Base-by-base conservation (phyloP, 37 sponge, comb jelly and placozoan species). In the Amphimedon queenslandica region DNA sequence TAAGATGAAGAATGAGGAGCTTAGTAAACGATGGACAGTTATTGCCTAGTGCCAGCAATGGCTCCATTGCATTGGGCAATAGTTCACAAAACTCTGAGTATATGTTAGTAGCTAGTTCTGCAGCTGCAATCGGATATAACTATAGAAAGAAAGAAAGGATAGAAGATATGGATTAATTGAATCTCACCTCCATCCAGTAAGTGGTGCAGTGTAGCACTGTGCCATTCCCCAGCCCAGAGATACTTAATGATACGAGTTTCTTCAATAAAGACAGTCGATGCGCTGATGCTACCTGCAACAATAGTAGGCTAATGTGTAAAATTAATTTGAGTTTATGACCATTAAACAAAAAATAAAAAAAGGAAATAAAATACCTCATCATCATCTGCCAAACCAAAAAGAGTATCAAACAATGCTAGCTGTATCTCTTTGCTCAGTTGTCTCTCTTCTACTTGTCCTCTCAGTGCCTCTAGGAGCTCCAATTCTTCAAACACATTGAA, bases 121-220 rank as follows among this genome's bases (percentile, higher is more conserved):
- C 35, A 24, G 82, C 77, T 32, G 57, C 72, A 37, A 20, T 42
- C 0, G 82, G 77, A 47, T 90, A 76, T 29, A 51, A 23, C 90
- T 90, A 64, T 16, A 31, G 51, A 6, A 66, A 8, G 36, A 66
- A 21, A 72, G n/a, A 10, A 70, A 56, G 65, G 0, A 13, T 20
- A 69, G 25, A 57, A 4, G 6, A 23, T 75, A 3, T 30, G 61
- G 18, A 27, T 3, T 37, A 72, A 16, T 4, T 34, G 32, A 27
- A n/a, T 29, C 66, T 18, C 1, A 90, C 90, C 81, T 66, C 71
- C 86, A 90, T 84, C 90, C 90, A 90, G 40, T 73, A 32, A 36
- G 90, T 75, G 1, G 63, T 58, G 42, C 77, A 80, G 32, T 67
- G 34, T n/a, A 90, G 75, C 16, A 77, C 47, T 2, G 55, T 3